Percentiles rank a stretch among this genome's conserved stretches.
Evolutionary conservation across 2,113 vertebrate genomes (phyloP).

Genomic region (Myiopsitta monachus): DNA sequence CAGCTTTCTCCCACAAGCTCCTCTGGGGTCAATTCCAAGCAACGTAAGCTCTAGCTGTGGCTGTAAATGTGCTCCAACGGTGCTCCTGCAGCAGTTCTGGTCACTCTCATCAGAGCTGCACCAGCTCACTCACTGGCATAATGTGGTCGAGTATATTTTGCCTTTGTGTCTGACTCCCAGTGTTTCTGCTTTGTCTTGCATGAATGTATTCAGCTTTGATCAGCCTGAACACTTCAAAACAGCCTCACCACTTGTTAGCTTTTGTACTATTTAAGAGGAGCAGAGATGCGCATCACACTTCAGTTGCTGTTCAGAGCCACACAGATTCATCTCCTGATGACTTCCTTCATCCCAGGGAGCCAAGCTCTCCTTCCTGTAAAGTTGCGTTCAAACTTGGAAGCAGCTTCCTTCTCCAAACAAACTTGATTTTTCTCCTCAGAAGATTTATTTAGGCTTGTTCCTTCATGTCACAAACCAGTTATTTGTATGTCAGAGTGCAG

Average conservation of each 20-base stretch:
- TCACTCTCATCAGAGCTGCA: not conserved
- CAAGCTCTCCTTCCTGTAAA: not conserved
- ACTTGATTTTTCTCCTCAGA: not conserved
- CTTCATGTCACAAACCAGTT: not conserved
- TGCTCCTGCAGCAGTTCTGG: not conserved
- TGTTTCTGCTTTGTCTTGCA: not conserved
- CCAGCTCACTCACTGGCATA: fast-evolving
- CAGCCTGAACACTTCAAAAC: not conserved
- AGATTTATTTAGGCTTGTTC: constrained; percentile 34
- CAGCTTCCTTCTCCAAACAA: not conserved
- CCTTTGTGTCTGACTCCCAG: not conserved
- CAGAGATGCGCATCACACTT: fast-evolving
- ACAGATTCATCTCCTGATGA: not conserved
- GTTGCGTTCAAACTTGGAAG: not conserved
- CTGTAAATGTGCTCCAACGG: not conserved
- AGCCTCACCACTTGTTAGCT: not conserved
- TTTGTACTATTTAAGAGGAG: not conserved
- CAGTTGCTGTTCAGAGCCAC: not conserved
- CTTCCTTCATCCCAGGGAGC: not conserved
- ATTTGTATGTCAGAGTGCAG: not conserved
- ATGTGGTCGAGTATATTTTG: not conserved
- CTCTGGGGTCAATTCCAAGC: not conserved
- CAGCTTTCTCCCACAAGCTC: not conserved
- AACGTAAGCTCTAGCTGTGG: not conserved
- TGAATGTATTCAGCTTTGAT: not conserved